Percentiles rank a stretch among this genome's conserved stretches.
phyloP scores from a whole-genome alignment of 2,113 vertebrate species.

The Hippopotamus amphibius region DNA sequence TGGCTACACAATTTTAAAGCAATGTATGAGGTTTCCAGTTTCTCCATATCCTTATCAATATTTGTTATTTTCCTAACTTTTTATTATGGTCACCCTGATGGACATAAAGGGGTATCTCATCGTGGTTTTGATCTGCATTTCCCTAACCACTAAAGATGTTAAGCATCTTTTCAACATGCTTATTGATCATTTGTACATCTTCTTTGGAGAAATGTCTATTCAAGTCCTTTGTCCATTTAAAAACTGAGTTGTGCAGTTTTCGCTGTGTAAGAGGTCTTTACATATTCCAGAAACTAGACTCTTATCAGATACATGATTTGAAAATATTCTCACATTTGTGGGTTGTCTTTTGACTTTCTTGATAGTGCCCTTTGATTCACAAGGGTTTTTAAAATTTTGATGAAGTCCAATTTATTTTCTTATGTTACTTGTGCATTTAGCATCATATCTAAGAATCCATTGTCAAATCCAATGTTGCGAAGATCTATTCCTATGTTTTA shows the following conservation, averaged over 20 bases:
- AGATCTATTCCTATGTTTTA: background rate
- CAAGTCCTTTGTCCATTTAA: background rate
- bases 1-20: background rate
- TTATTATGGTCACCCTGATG: background rate
- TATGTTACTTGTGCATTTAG: background rate
- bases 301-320: background rate
- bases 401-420: background rate
- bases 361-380: background rate
- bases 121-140: conserved; percentile 16
- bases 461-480: background rate
- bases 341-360: conserved; percentile 28
- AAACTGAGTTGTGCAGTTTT: background rate
- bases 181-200: background rate
- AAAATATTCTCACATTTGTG: background rate
- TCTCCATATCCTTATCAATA: background rate
- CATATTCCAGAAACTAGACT: background rate
- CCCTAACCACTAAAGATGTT: background rate
- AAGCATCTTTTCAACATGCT: background rate
- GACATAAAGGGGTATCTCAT: background rate
- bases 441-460: background rate
- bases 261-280: background rate
- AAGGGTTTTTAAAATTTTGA: background rate
- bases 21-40: background rate
- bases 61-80: background rate
- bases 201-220: background rate